A percentile compares a stretch with the other conserved stretches of the same genome.
These are phyloP conservation scores for Notamacropus eugenii DNA, from an alignment of 2,797 vertebrate species.

Conservation along the genomic window DNA sequence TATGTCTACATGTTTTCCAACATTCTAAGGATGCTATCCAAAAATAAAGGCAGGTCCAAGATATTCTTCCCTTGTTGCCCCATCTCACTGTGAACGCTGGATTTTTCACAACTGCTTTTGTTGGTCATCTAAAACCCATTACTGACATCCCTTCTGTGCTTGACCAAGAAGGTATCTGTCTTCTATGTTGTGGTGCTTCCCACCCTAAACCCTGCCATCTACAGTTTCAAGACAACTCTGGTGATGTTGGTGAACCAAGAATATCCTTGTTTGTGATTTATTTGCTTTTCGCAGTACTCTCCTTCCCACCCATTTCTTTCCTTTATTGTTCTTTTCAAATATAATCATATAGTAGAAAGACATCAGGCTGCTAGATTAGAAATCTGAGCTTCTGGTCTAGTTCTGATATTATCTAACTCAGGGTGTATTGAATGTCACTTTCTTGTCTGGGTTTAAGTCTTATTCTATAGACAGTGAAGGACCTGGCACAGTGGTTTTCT, in stretches of 20 bases:
- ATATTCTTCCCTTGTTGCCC: too few relatives aligned
- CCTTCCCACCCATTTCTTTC: background rate
- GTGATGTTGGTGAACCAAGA: background rate
- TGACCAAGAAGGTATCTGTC: background rate
- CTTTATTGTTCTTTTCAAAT: background rate
- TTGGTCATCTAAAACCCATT: too few relatives aligned
- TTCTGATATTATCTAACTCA: background rate
- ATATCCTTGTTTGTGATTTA: background rate
- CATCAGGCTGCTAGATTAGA: background rate
- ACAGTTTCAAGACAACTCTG: slow-evolving; percentile 42
- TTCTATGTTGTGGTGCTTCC: slow-evolving; percentile 54
- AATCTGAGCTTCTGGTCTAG: background rate
- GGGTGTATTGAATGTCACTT: background rate
- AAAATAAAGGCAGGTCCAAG: too few relatives aligned
- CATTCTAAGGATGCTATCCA: too few relatives aligned
- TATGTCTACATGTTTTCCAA: background rate
- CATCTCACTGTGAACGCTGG: too few relatives aligned
- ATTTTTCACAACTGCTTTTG: too few relatives aligned
- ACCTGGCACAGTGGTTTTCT: background rate
- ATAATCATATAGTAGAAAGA: background rate
- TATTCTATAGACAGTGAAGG: background rate
- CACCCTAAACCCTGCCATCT: slow-evolving; percentile 56
- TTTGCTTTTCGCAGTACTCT: background rate
- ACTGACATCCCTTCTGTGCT: too few relatives aligned
- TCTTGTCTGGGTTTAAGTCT: background rate